Conservation (phyloP, 2,888 invertebrate genomes). For the Dermolepida albohirtum region DNA sequence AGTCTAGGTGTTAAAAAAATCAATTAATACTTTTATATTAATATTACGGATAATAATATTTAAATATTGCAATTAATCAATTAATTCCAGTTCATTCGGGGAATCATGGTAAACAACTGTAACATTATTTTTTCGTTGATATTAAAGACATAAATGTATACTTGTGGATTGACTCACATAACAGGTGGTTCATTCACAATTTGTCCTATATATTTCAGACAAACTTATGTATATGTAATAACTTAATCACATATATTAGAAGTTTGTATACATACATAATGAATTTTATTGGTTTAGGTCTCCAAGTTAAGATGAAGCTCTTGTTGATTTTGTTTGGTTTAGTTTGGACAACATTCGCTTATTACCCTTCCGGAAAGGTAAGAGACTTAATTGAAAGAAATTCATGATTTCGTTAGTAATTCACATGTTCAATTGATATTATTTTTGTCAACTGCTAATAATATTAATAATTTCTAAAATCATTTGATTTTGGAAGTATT, state of each 20-base stretch:
- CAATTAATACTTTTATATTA: neutral
- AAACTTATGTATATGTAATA: conserved; percentile 6
- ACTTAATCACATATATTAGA: neutral
- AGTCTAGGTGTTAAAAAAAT: neutral
- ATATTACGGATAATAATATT: too few relatives aligned
- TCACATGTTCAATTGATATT: too few relatives aligned
- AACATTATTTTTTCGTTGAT: neutral
- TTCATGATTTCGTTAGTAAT: too few relatives aligned
- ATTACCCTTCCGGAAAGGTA: conserved; percentile 62
- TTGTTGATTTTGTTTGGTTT: conserved; percentile 50
- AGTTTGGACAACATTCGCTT: conserved; percentile 56
- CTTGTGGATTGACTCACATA: conserved; percentile 48
- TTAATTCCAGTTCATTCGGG: neutral
- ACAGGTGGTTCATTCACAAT: conserved; percentile 51
- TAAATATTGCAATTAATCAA: too few relatives aligned
- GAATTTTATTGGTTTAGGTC: conserved; percentile 39
- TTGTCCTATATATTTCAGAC: conserved; percentile 20
- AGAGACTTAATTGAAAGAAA: conserved; percentile 23
- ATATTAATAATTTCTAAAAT: too few relatives aligned
- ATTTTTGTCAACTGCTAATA: too few relatives aligned
- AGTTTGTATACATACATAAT: neutral
- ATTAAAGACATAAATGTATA: conserved; percentile 18
- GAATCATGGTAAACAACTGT: neutral
- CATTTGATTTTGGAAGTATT: too few relatives aligned
- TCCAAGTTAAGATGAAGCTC: conserved; percentile 52